A percentile compares a stretch with the other conserved stretches of the same genome.
These are phyloP conservation scores for Perodicticus potto DNA, from an alignment of 2,797 vertebrate species.

Conservation along the genomic window DNA sequence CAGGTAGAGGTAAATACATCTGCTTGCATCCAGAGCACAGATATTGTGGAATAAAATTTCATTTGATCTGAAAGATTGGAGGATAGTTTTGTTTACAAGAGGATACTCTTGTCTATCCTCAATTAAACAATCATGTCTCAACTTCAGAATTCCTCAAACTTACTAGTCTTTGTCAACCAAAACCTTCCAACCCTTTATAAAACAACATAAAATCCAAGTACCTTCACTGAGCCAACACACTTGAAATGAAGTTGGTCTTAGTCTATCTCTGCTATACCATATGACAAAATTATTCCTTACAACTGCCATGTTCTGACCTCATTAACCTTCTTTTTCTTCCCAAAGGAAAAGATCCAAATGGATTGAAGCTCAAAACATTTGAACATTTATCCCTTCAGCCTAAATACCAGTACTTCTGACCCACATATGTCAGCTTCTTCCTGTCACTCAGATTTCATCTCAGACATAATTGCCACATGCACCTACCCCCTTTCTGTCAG, in stretches of 20 bases:
- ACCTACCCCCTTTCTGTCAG: background rate
- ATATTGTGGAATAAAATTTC: background rate
- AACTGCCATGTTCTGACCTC: background rate
- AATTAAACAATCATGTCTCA: background rate
- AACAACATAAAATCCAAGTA: background rate
- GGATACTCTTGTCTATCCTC: background rate
- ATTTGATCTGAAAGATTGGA: background rate
- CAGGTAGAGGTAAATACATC: fast-evolving
- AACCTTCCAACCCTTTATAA: background rate
- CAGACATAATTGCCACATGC: background rate
- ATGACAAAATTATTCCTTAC: background rate
- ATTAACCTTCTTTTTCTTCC: background rate
- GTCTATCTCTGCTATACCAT: background rate
- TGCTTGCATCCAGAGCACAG: background rate
- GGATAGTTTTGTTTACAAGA: background rate
- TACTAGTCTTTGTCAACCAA: background rate
- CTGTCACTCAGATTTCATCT: background rate
- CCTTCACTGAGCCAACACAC: background rate
- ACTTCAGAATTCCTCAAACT: background rate
- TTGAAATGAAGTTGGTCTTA: background rate
- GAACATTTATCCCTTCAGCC: background rate
- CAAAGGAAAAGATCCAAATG: background rate
- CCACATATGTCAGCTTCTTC: background rate
- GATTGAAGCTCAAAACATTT: background rate
- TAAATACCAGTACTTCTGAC: background rate